Percentiles rank a stretch among this genome's conserved stretches.
phyloP scores from a whole-genome alignment of 2,888 invertebrate species.

The Oxyteleia sp. region DNA sequence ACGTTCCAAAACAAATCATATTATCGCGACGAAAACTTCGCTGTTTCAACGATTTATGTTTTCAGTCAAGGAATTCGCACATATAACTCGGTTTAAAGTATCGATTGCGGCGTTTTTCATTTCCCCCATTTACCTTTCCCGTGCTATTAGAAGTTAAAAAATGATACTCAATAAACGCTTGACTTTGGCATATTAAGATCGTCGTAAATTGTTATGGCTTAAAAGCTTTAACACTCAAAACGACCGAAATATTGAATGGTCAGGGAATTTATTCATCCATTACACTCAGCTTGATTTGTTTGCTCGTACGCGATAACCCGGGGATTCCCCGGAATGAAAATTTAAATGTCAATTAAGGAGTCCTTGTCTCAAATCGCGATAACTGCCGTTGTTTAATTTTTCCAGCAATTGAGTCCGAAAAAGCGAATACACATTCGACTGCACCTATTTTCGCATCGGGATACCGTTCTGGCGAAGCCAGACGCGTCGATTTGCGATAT shows the following conservation, averaged over 20 bases:
- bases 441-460: not conserved
- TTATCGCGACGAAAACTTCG: too few relatives aligned
- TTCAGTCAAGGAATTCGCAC: not conserved
- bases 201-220: slow-evolving; percentile 35
- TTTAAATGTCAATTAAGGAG: not conserved
- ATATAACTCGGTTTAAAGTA: slow-evolving; percentile 16
- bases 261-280: slow-evolving; percentile 36
- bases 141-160: slow-evolving; percentile 30
- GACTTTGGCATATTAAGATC: slow-evolving; percentile 42
- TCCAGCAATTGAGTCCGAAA: not conserved
- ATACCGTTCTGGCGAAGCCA: not conserved
- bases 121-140: not conserved
- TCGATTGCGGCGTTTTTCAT: slow-evolving; percentile 15
- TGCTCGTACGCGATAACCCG: slow-evolving; percentile 5
- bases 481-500: not conserved
- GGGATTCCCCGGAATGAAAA: slow-evolving; percentile 1
- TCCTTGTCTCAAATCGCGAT: not conserved
- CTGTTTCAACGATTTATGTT: not conserved
- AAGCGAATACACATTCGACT: not conserved
- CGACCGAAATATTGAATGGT: slow-evolving; percentile 17
- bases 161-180: slow-evolving; percentile 30
- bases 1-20: too few relatives aligned
- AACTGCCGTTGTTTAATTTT: not conserved
- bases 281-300: slow-evolving; percentile 34
- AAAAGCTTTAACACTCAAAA: slow-evolving; percentile 41